Evolutionary conservation across 2,888 invertebrate genomes (phyloP).

Genomic region (Acrobeloides nanus): DNA sequence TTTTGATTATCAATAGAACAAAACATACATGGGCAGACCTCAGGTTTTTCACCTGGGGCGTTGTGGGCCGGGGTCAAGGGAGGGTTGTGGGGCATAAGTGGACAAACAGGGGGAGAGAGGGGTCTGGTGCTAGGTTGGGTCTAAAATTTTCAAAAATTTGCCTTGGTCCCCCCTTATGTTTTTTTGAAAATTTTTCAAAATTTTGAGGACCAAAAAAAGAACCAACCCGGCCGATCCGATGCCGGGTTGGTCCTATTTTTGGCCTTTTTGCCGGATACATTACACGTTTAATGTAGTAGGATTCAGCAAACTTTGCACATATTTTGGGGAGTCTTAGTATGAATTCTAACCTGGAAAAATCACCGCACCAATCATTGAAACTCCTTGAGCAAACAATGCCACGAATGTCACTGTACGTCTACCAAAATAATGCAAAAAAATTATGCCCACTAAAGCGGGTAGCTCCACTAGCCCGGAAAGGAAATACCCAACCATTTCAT

Average conservation of each 20-base stretch:
- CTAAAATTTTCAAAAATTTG: slow-evolving; percentile 5
- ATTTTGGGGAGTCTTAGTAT: slow-evolving; percentile 2
- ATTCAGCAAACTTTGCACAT: no score
- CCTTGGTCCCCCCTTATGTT: no score
- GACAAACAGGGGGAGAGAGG: no score
- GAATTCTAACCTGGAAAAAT: slow-evolving; percentile 24
- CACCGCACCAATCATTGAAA: slow-evolving; percentile 27
- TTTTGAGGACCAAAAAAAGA: no score
- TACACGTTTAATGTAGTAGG: neutral
- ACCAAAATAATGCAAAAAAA: slow-evolving; percentile 25
- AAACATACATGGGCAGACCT: no score
- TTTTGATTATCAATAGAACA: neutral
- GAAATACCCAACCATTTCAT: slow-evolving; percentile 49
- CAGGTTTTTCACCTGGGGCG: no score
- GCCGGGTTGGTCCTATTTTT: no score
- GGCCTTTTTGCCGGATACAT: no score
- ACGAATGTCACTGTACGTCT: slow-evolving; percentile 25
- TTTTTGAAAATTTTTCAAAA: slow-evolving; percentile 2
- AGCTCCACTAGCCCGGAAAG: slow-evolving; percentile 48
- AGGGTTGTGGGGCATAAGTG: no score
- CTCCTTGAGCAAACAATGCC: slow-evolving; percentile 20
- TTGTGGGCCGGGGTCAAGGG: no score
- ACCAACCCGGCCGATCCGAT: no score
- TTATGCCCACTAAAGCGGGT: slow-evolving; percentile 41
- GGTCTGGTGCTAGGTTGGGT: no score